Percentiles rank a stretch among this genome's conserved stretches.
Evolutionary conservation across 2,888 invertebrate species (phyloP).

Genomic region (Fissipunctia ypsillon): DNA sequence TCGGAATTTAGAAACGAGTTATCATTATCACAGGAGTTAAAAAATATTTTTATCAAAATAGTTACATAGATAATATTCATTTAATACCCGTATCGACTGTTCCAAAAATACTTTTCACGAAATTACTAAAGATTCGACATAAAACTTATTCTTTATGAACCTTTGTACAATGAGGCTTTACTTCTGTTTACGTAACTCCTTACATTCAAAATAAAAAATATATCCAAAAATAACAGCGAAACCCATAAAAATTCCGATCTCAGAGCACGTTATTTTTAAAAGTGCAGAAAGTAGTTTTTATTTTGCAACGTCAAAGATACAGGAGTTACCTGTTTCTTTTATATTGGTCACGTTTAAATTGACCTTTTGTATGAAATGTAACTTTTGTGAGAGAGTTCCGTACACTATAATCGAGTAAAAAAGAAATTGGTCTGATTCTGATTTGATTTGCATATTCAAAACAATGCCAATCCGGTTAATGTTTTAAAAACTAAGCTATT

Average conservation of each 20-base stretch:
- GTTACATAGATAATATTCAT: background rate
- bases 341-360: slow-evolving; percentile 18
- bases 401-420: slow-evolving; percentile 1
- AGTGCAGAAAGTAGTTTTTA: slow-evolving; percentile 50
- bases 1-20: background rate
- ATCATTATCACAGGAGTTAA: background rate
- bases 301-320: slow-evolving; percentile 28
- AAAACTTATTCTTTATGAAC: background rate
- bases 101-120: background rate
- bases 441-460: background rate
- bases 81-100: background rate
- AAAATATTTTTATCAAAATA: background rate
- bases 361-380: slow-evolving; percentile 17
- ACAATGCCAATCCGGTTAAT: background rate
- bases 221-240: slow-evolving; percentile 34
- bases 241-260: background rate
- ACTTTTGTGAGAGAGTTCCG: slow-evolving; percentile 28
- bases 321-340: slow-evolving; percentile 44
- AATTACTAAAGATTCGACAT: background rate
- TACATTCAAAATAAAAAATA: background rate
- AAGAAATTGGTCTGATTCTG: background rate
- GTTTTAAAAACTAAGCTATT: background rate
- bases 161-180: background rate
- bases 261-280: slow-evolving; percentile 32
- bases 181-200: background rate